A percentile compares a stretch with the other conserved stretches of the same genome.
phyloP scores from a whole-genome alignment of 30 jellyfish, hydroid and myxozoan genomes.

The Clytia hemisphaerica region DNA sequence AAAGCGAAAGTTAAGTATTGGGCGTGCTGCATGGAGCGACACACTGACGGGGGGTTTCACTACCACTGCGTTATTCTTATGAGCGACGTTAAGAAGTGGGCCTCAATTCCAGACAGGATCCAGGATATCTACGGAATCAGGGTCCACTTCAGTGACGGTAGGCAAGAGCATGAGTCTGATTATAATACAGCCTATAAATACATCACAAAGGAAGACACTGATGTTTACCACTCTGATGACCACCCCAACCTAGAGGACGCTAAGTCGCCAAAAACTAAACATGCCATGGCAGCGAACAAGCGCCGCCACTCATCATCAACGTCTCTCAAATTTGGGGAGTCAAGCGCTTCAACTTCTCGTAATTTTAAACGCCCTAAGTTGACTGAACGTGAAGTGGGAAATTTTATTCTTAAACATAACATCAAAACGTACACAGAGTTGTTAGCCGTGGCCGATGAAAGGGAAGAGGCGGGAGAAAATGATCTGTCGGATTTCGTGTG shows the following conservation, averaged over 20 bases:
- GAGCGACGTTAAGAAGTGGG: background rate
- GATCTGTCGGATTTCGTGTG: slow-evolving; percentile 19
- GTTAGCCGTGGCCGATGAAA: slow-evolving; percentile 33
- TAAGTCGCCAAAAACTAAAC: slow-evolving; percentile 35
- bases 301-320: background rate
- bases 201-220: background rate
- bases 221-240: slow-evolving; percentile 13
- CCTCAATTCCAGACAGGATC: too few species aligned
- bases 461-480: slow-evolving; percentile 15
- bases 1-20: slow-evolving; percentile 7
- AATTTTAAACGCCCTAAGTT: slow-evolving; percentile 1
- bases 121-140: background rate
- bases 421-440: slow-evolving; percentile 12
- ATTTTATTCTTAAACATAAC: background rate
- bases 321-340: background rate
- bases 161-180: slow-evolving; percentile 29
- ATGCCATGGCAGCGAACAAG: slow-evolving; percentile 10
- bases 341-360: background rate
- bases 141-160: slow-evolving; percentile 2
- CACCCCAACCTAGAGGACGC: slow-evolving; percentile 33
- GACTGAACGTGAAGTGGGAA: slow-evolving; percentile 4
- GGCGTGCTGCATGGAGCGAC: slow-evolving; percentile 30
- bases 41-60: slow-evolving; percentile 7
- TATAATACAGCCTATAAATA: slow-evolving; percentile 34
- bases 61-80: slow-evolving; percentile 15